Percentiles rank a stretch among this genome's conserved stretches.
These are phyloP conservation scores for Colletes gigas DNA, from an alignment of 1,140 invertebrate species.

Conservation along the genomic window DNA sequence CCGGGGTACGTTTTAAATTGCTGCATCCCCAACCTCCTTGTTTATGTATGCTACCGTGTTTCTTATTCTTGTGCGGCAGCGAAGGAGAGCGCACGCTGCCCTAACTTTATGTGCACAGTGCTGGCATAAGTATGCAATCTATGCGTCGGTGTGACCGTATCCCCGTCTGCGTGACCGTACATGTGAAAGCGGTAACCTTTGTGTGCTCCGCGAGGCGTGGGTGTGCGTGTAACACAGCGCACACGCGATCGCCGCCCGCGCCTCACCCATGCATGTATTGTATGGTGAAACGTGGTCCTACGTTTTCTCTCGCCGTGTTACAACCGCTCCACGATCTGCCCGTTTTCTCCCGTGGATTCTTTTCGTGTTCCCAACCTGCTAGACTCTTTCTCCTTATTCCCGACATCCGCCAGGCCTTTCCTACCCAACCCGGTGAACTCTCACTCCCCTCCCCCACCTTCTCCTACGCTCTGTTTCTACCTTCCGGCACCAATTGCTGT, in stretches of 20 bases:
- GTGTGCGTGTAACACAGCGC: conserved; percentile 41
- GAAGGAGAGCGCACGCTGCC: conserved; percentile 67
- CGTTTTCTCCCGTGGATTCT: conserved; percentile 65
- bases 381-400: conserved; percentile 46
- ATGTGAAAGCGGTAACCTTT: conserved; percentile 22
- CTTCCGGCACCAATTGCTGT: conserved; percentile 61
- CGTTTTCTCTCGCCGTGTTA: conserved; percentile 60
- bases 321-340: conserved; percentile 50
- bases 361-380: conserved; percentile 57
- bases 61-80: conserved; percentile 81
- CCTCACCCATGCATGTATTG: conserved; percentile 66
- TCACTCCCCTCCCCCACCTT: not conserved
- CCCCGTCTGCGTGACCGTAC: conserved; percentile 45
- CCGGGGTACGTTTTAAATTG: conserved; percentile 82
- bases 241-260: conserved; percentile 28
- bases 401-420: conserved; percentile 5
- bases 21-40: conserved; percentile 81
- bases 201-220: not conserved
- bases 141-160: conserved; percentile 65
- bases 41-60: conserved; percentile 81
- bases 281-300: conserved; percentile 74
- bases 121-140: conserved; percentile 79
- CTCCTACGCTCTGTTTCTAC: conserved; percentile 23
- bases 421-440: not conserved
- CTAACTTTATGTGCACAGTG: conserved; percentile 79